Percentiles rank a stretch among this genome's conserved stretches.
These are phyloP conservation scores for Drosophila dunni DNA, from an alignment of 1,140 invertebrate species.

Conservation along the genomic window DNA sequence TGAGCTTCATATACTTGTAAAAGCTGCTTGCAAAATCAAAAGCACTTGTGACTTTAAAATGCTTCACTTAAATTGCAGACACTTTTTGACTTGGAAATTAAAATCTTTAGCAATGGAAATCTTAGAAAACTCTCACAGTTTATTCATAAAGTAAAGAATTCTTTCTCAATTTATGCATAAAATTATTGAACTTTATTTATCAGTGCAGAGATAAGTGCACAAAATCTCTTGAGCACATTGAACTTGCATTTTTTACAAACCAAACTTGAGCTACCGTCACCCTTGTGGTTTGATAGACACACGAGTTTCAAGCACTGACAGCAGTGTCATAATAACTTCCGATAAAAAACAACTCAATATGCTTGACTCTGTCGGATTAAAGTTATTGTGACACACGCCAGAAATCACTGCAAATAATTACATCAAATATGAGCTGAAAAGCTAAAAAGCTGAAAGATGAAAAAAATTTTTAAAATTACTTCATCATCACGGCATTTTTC, in stretches of 20 bases:
- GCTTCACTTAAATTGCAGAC: no score
- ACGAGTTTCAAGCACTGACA: constrained; percentile 50
- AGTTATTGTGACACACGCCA: constrained; percentile 13
- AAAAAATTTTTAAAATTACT: constrained; percentile 17
- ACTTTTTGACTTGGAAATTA: no score
- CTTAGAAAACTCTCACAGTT: no score
- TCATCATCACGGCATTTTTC: constrained; percentile 6
- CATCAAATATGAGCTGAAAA: constrained; percentile 11
- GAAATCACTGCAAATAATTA: constrained; percentile 7
- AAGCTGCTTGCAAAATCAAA: no score
- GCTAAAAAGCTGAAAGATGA: background rate
- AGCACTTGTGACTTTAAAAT: no score
- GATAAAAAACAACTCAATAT: constrained; percentile 12
- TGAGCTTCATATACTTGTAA: constrained; percentile 16
- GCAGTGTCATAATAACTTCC: constrained; percentile 19
- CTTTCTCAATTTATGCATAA: no score
- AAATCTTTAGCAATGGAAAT: no score
- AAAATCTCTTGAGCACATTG: constrained; percentile 18
- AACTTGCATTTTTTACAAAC: constrained; percentile 21
- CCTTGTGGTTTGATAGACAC: constrained; percentile 53
- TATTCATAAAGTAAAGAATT: no score
- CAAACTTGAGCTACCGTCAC: constrained; percentile 17
- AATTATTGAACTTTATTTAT: no score
- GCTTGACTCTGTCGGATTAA: background rate
- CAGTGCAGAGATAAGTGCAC: no score